Evolutionary conservation across 2,888 invertebrate species (phyloP), one percentile per base, ranked within the genome.

Genomic region (Himalopsyche kuldschensis): DNA sequence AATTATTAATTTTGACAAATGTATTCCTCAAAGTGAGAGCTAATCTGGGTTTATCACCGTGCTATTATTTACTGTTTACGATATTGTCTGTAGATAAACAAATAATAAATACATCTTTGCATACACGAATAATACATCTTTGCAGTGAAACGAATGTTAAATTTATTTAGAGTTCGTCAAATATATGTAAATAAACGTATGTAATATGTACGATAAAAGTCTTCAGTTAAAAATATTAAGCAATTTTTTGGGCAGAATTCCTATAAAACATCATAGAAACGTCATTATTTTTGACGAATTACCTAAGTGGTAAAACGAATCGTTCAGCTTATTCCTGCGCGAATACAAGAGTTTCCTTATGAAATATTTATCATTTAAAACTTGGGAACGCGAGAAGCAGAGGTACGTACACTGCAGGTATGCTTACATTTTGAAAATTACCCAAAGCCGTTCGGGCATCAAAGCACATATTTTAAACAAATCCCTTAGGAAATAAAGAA

Each of bases 401-500:
- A 27, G 69, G 69, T 30, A 69, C 27, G 63, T 24, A 27, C 10
- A 69, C 11, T 69, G 69, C 69, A 69, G 69, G 69, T 69, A 69
- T 69, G 27, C 69, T 27, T 69, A 69, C 69, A 27, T 69, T 69
- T 69, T 69, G 24, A 27, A 69, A 27, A 69, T 69, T 69, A 69
- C 69, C 30, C 27, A 69, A 69, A 80, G 80, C 80, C 80, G 63
- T 63, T 69, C 80, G 32, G 48, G 47, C 63, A 63, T 69, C 80
- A 80, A 63, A 80, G 69, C 55, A 69, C 80, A 69, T 80, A 80
- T 80, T 80, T 80, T 69, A 80, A 80, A 80, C 80, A 80, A 55
- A 80, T 46, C 80, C 80, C 80, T 11, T 55, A 63, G 80, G 80
- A 80, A 80, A 80, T 80, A 63, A 80, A 80, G 80, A 80, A 80